Base-by-base conservation (phyloP, 2,113 vertebrate species). In the Podarcis cretensis region DNA sequence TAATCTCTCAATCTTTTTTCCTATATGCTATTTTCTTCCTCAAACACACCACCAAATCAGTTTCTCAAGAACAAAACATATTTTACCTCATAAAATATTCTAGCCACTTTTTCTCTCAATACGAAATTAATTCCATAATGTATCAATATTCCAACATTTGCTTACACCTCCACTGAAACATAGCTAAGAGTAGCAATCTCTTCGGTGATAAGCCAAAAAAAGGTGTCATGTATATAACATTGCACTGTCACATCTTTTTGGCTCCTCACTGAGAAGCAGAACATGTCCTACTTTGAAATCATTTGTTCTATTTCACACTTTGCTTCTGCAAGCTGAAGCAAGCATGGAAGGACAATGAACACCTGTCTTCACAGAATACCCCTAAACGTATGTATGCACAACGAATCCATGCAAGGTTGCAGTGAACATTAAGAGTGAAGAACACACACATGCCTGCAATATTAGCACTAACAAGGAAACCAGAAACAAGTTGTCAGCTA, bases 311-410 rank as follows among this genome's bases (percentile, higher is more conserved):
- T 57, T 21, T 18, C 54, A 43, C 25, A 1, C 13, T 63, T 40
- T 5, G 48, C 0, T 2, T 13, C 37, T 68, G 78, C 1, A 35
- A 0, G 5, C 74, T 37, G 65, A 59, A 83, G 1, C 10, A 48
- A 0, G 14, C 35, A 76, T 76, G 35, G n/a, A n/a, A n/a, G n/a
- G n/a, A n/a, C n/a, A n/a, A n/a, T n/a, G n/a, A 20, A 87, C 35
- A 5, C 12, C 0, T 35, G 54, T 14, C 25, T 2, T 25, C 21
- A 0, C 5, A 0, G 0, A 2, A 13, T 1, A 20, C 59, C 21
- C 48, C n/a, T 82, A 59, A 74, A 37, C 1, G 0, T 12, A 9
- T 30, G 5, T 48, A 48, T 48, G 43, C 0, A 2, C 9, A 81
- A 12, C 71, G 0, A 81, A 82, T 35, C 0, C 23, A 32, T 43